Evolutionary conservation across 2,113 vertebrate species (phyloP), one percentile per base, ranked within the genome.

Genomic region (Jacana jacana): DNA sequence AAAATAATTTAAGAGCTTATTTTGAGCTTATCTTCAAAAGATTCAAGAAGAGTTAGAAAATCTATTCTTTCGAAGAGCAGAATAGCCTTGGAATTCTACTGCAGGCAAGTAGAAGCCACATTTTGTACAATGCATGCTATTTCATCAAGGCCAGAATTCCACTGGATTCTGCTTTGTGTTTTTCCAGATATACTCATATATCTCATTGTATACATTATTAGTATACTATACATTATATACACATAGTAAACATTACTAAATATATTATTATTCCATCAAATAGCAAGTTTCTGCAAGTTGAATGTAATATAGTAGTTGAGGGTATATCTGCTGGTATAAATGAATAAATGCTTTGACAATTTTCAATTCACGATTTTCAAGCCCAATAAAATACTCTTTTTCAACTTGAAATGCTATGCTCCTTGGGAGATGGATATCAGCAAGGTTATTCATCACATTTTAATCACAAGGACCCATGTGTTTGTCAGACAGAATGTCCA

Each of bases 401-500:
- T 81, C 37, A 90, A 27, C 37, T 80, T 91, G 42, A 44, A 39
- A 19, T 44, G 39, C 42, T 89, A 6, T 83, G 60, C 24, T 88
- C 24, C 61, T 81, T 78, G 60, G 55, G 46, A 89, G 68, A 93
- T 60, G 86, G 79, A 42, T 91, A 93, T 91, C 51, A 93, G 71
- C 51, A 86, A 95, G 72, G 51, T 78, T 97, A 90, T 88, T 81
- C 39, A 94, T 94, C 81, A 55, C 83, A 91, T 88, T 95, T 91
- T 95, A 94, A 93, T 96, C 85, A 86, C 48, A 86, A 88, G 51
- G 54, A 83, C 79, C 86, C 79, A 51, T 68, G 71, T 85, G 42
- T 96, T 88, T 90, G 42, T 88, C 33, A 90, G 79, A 86, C 82
- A 94, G 82, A 93, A 88, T 83, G 79, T 90, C 95, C 90, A 95